Base-by-base conservation (phyloP, 2,888 invertebrate species). In the Pachymerium ferrugineum region DNA sequence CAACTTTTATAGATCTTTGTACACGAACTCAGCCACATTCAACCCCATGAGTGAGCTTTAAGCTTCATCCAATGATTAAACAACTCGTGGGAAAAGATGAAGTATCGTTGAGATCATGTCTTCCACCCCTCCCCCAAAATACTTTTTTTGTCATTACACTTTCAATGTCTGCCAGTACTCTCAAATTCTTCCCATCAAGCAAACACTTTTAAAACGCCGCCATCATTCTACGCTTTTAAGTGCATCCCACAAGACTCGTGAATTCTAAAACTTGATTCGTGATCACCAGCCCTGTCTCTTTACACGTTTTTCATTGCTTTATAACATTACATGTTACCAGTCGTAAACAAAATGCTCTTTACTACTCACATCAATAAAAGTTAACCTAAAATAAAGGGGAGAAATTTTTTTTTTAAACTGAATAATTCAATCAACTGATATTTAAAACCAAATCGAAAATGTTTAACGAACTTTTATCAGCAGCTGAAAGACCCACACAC, bases 231-330 rank as follows among this genome's bases (percentile, higher is more conserved):
- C 54, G 28, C 54, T 54, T 54, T 54, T 54, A 54, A 54, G 54
- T 54, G 54, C 54, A 54, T 54, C 54, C 54, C 54, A 54, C 25
- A 3, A 25, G 54, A 22, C 54, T 54, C 54, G 54, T 54, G 54
- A 54, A 54, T 54, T 12, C 54, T 6, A 54, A n/a, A 54, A 54
- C 54, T 54, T 54, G 54, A 54, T 54, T 54, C 54, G 22, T 54
- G 54, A 54, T 54, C 54, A 54, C 54, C 22, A 22, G 22, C 54
- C 22, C 25, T 54, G 54, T 54, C 54, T 54, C 54, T 54, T 54
- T 54, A 54, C 54, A 54, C 54, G 54, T 22, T 54, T 54, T 54
- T 54, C 54, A 54, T 54, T 54, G 54, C 54, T 25, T 54, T 54
- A 54, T 5, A 14, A 14, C 25, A 54, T 22, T 54, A 14, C 25